Evolutionary conservation across 2,888 invertebrate species (phyloP), one percentile per base, ranked within the genome.

Genomic region (Andrena praecox): DNA sequence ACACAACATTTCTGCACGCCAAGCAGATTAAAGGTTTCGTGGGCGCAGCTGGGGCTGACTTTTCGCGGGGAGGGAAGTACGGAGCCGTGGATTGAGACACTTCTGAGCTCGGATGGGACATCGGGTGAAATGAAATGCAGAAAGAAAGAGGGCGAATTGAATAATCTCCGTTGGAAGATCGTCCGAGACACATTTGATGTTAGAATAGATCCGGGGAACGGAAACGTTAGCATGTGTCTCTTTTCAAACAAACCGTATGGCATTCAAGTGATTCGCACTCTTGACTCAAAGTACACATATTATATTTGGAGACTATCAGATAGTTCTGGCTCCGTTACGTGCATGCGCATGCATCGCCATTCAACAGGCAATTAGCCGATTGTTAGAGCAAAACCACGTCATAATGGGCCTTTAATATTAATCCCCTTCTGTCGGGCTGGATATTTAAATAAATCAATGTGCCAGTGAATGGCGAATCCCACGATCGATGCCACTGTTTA

Each of bases 291-390:
- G 12, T 33, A 52, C 50, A 16, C 60, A 31, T 1, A 31, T 16
- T 27, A 20, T 10, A 42, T 42, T 4, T n/a, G 48, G 16, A 75
- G 56, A 20, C 54, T 54, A 33, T 24, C 16, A 24, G n/a, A 77
- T 31, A 70, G 12, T 70, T 66, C 50, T 63, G 63, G 16, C 33
- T 33, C 48, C 70, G 71, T 75, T 74, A 80, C 66, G 76, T 85
- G 82, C 89, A 89, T 82, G 89, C 87, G 77, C 87, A 87, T 87
- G 89, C 84, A 85, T 87, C 72, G 69, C 66, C 60, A 62, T 27
- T 48, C 70, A 86, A 71, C 76, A 79, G 73, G 69, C 75, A 85
- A 72, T 77, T 67, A 77, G 54, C 48, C 60, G 59, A 71, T 78
- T 73, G 72, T 77, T 52, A 50, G 66, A 4, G 12, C 35, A 20